These are phyloP conservation scores for Eudyptes chrysolophus DNA, from an alignment of 2,113 vertebrate genomes.

Conservation along the genomic window DNA sequence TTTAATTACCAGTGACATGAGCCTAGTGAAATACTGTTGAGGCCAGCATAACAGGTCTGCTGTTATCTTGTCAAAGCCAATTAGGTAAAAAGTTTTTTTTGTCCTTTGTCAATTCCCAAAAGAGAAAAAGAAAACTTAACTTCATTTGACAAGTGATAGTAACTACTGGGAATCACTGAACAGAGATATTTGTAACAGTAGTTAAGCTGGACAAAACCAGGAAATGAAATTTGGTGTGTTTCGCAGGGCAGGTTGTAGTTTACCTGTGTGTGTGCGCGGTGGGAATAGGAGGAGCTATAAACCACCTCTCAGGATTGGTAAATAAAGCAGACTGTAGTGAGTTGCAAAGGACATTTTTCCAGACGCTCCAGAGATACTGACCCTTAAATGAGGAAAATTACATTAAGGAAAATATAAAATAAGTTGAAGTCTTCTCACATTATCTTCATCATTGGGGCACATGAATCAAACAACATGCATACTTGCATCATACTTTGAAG, in stretches of 20 bases:
- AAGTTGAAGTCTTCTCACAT: not conserved
- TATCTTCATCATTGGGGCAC: not conserved
- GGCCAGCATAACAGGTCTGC: not conserved
- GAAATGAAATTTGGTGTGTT: not conserved
- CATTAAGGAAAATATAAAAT: not conserved
- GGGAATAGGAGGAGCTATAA: not conserved
- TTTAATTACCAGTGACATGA: not conserved
- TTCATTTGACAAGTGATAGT: not conserved
- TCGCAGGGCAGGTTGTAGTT: not conserved
- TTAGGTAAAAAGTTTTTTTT: not conserved
- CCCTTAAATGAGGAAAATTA: not conserved
- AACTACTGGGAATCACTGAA: not conserved
- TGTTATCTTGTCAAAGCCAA: constrained; percentile 18
- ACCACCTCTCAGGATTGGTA: not conserved
- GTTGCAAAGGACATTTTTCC: not conserved
- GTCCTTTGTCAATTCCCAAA: not conserved
- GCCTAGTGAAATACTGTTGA: not conserved
- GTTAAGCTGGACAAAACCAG: not conserved
- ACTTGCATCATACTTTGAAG: not conserved
- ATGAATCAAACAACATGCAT: not conserved
- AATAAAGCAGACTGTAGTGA: not conserved
- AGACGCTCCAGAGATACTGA: not conserved
- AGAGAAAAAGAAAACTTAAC: constrained; percentile 30
- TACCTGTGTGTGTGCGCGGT: not conserved
- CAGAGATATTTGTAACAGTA: not conserved